Evolutionary conservation across 2,888 invertebrate genomes (phyloP), one percentile per base, ranked within the genome.

Genomic region (Heliconius hortense): DNA sequence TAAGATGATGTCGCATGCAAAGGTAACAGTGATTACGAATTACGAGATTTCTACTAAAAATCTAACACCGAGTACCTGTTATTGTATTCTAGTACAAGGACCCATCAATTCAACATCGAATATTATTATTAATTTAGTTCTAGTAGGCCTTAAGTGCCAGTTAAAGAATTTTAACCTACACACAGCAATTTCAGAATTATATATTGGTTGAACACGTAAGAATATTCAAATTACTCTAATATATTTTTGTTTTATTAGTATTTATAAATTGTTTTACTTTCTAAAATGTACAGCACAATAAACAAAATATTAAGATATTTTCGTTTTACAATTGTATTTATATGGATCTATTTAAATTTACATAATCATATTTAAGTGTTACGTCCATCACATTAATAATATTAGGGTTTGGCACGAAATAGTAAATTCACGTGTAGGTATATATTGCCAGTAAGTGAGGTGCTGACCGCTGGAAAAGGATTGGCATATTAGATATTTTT

Each of bases 41-140:
- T 39, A 39, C 56, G 56, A 56, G n/a, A 48, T 56, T 56, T 56
- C 71, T 78, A 80, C 87, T 90, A 89, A 84, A 88, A 84, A 88
- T 86, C 91, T 91, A 92, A 91, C 91, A 92, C 82, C 89, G 84
- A 92, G 84, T 90, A 89, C 88, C 90, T 89, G 89, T 87, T 86
- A 83, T 81, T 86, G 87, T 86, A 88, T 78, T 84, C 86, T 90
- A 89, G 56, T 69, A 69, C 53, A 87, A 87, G 88, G 88, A 90
- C 86, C 86, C 72, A 85, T 88, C 81, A 81, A 82, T 84, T 84
- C 82, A 84, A 86, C 84, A 85, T 82, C 83, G 77, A 82, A 82
- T 80, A 62, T 72, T 74, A 70, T 76, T 35, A 53, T 73, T 73
- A 76, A 53, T 72, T 76, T 71, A 80, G 84, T 81, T 85, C 84